Evolutionary conservation across 2,797 vertebrate species (phyloP), one percentile per base, ranked within the genome.

Genomic region (Parauchenoglanis ngamensis): DNA sequence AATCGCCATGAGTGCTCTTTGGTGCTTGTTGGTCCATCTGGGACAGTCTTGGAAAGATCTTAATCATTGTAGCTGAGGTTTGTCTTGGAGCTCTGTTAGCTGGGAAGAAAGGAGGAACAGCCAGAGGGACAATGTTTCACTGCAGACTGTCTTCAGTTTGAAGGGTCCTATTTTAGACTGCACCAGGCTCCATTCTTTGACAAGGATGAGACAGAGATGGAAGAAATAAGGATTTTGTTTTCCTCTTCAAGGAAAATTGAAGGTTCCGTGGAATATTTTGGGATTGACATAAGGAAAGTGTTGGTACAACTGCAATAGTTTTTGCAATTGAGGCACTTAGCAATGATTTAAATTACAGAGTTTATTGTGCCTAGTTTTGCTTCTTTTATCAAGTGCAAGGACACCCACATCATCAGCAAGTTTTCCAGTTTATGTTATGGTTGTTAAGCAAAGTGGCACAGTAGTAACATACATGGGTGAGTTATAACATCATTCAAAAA

Each of bases 101-200:
- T 19, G 21, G 21, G 12, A 25, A 46, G 72, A 46, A 49, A 46
- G 25, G 44, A 75, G 67, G 44, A 49, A 46, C 72, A 75, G 4
- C 44, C 72, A 46, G 11, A 49, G 28, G 75, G 52, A 78, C 49
- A 56, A 10, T 77, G 3, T 79, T 59, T 59, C 54, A 59, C 56
- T 79, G 79, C 68, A 75, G 70, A 76, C 61, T 75, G 86, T 83
- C 57, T 83, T 56, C 57, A 83, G 80, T 83, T 40, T 87, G 86
- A 87, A 76, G 15, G 59, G 59, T 77, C 80, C 83, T 87, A 87
- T 87, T 87, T 87, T 87, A 87, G 80, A 56, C 82, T 77, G 70
- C 80, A 76, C 57, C 80, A 77, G 28, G 61, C 70, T 59, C 31
- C 19, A 57, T 79, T 11, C 40, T 28, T 79, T 40, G 77, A 59